phyloP scores from a whole-genome alignment of 2,797 vertebrate genomes.

The Amniataba percoides region DNA sequence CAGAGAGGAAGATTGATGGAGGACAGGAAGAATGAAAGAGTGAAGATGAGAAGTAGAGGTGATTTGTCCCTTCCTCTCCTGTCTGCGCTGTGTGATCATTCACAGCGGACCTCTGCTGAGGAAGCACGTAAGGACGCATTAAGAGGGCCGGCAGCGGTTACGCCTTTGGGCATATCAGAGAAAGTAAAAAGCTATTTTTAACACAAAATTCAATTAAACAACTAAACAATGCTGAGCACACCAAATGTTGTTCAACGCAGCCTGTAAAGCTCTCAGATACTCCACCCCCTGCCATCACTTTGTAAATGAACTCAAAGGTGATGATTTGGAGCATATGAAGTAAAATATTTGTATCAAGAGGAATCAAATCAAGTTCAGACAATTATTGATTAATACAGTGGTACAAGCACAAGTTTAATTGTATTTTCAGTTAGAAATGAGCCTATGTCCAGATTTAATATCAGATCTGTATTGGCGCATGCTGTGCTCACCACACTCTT shows the following conservation, averaged over 20 bases:
- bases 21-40: constrained; percentile 56
- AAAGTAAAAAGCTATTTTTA: constrained; percentile 11
- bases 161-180: neutral
- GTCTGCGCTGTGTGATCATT: constrained; percentile 37
- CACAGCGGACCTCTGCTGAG: constrained; percentile 26
- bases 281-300: neutral
- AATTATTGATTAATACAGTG: constrained; percentile 8
- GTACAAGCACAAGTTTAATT: neutral
- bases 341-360: neutral
- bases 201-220: neutral
- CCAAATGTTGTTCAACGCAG: neutral
- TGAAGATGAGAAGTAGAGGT: constrained; percentile 58
- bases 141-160: neutral
- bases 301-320: neutral
- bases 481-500: constrained; percentile 89
- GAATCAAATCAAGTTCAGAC: neutral
- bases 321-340: constrained; percentile 1
- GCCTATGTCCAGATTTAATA: neutral
- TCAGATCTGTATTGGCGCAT: neutral
- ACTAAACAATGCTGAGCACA: neutral
- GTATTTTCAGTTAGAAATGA: neutral
- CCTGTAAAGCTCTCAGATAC: constrained; percentile 1
- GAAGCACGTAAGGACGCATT: constrained; percentile 17
- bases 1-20: constrained; percentile 68
- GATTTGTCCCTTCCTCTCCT: constrained; percentile 58